These are phyloP conservation scores for Serripes groenlandicus DNA, from an alignment of 2,888 invertebrate species.

Conservation along the genomic window DNA sequence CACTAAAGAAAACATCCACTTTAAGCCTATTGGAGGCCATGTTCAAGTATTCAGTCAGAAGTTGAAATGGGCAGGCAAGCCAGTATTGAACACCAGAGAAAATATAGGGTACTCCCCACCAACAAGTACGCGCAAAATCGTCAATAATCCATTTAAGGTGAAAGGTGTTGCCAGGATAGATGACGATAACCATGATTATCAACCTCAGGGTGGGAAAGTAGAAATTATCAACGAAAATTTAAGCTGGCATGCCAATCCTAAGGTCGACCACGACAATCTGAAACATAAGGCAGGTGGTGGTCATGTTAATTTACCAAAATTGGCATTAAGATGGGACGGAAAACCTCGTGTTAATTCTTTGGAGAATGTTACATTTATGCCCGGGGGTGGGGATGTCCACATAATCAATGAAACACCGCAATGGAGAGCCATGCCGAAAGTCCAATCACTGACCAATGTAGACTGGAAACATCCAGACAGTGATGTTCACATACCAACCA, in stretches of 20 bases:
- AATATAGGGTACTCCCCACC: slow-evolving; percentile 60
- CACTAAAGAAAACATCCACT: slow-evolving; percentile 92
- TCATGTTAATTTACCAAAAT: slow-evolving; percentile 68
- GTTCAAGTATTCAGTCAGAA: slow-evolving; percentile 63
- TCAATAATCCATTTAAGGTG: slow-evolving; percentile 61
- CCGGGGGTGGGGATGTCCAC: slow-evolving; percentile 87
- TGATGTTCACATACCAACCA: slow-evolving; percentile 56
- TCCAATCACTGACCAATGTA: slow-evolving; percentile 75
- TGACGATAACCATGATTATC: slow-evolving; percentile 88
- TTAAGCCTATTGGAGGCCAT: slow-evolving; percentile 69
- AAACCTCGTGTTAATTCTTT: slow-evolving; percentile 90
- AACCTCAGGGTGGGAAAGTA: slow-evolving; percentile 88
- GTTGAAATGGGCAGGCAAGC: slow-evolving; percentile 73
- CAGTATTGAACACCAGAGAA: slow-evolving; percentile 69
- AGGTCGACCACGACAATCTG: slow-evolving; percentile 77
- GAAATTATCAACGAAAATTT: slow-evolving; percentile 66
- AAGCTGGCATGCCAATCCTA: slow-evolving; percentile 66
- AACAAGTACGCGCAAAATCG: slow-evolving; percentile 58
- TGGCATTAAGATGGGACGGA: slow-evolving; percentile 64
- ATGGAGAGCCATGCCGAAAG: slow-evolving; percentile 69
- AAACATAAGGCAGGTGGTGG: slow-evolving; percentile 76
- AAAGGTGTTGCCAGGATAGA: slow-evolving; percentile 72
- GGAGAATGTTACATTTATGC: slow-evolving; percentile 93
- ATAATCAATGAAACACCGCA: slow-evolving; percentile 63
- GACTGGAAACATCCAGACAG: slow-evolving; percentile 68